Percentiles rank a stretch among this genome's conserved stretches.
phyloP scores from a whole-genome alignment of 1,140 invertebrate species.

The Diorhabda carinulata region DNA sequence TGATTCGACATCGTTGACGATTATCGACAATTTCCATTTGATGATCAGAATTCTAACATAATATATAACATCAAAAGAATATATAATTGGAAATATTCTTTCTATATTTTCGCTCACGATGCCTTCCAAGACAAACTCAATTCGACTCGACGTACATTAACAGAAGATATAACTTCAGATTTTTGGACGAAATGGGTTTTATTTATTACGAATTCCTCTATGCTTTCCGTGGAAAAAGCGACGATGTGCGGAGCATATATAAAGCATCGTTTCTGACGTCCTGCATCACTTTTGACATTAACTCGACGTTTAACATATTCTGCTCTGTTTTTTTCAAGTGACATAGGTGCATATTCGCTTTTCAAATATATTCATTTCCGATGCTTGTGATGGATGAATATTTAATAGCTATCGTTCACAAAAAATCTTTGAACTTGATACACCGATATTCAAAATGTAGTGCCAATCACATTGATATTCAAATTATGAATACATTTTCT shows the following conservation, averaged over 20 bases:
- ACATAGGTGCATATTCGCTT: too few relatives aligned
- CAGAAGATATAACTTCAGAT: conserved; percentile 14
- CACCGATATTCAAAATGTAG: too few relatives aligned
- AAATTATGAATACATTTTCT: too few relatives aligned
- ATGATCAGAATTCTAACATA: too few relatives aligned
- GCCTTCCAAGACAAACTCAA: neutral
- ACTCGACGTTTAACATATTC: neutral
- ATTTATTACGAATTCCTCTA: conserved; percentile 10
- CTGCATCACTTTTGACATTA: neutral
- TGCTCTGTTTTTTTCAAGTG: neutral
- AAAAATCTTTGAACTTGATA: too few relatives aligned
- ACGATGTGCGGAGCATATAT: conserved; percentile 2
- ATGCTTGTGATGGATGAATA: neutral
- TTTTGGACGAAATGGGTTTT: conserved; percentile 14
- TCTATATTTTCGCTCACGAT: too few relatives aligned
- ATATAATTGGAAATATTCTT: too few relatives aligned
- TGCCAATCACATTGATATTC: too few relatives aligned
- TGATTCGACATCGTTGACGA: too few relatives aligned
- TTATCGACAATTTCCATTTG: too few relatives aligned
- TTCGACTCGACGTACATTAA: conserved; percentile 7
- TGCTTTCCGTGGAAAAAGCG: neutral
- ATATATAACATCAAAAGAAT: too few relatives aligned
- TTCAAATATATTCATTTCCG: neutral
- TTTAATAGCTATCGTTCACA: neutral
- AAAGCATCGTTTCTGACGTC: neutral